Base-by-base conservation (phyloP, 2,797 vertebrate genomes). In the Falco naumanni region DNA sequence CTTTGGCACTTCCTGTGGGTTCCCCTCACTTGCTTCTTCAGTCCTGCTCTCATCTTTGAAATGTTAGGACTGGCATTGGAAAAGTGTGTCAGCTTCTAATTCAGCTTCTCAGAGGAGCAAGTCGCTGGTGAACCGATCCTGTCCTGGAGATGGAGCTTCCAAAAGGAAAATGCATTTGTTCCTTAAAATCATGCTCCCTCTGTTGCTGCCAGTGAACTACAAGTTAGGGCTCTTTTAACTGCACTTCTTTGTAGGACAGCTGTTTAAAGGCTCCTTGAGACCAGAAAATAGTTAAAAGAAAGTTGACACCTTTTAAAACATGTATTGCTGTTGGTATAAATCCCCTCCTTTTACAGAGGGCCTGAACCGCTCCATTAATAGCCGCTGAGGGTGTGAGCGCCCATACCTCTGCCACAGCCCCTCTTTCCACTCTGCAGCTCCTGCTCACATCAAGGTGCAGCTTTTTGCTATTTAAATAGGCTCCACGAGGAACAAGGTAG, bases 381-480 rank as follows among this genome's bases (percentile, higher is more conserved):
- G 6, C 26, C 28, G 31, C 15, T 5, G 16, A 0, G 10, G 14
- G 17, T 50, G 16, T 12, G 50, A 69, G 51, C 41, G 64, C 18
- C 57, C 6, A 0, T 61, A 39, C 15, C 34, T 22, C 31, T 80
- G 59, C 71, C 5, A 15, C 53, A 61, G 84, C 28, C 20, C 19
- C 24, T 60, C 72, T 84, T 85, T 80, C 68, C 43, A 25, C n/a
- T 75, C 47, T 2, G 7, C 84, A 47, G 43, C 71, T 89, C 34
- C 60, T 26, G 72, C 47, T 83, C 24, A 25, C 71, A 75, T 21
- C n/a, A 75, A 79, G 78, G 86, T 3, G 11, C 48, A 75, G 60
- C 34, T 75, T 89, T 92, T 94, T 96, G 37, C 78, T 87, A n/a
- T 88, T 94, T 91, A 83, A 95, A 84, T 71, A 56, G 2, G 2